phyloP scores from a whole-genome alignment of 2,888 invertebrate species.

The Nephrotoma guestfalica region DNA sequence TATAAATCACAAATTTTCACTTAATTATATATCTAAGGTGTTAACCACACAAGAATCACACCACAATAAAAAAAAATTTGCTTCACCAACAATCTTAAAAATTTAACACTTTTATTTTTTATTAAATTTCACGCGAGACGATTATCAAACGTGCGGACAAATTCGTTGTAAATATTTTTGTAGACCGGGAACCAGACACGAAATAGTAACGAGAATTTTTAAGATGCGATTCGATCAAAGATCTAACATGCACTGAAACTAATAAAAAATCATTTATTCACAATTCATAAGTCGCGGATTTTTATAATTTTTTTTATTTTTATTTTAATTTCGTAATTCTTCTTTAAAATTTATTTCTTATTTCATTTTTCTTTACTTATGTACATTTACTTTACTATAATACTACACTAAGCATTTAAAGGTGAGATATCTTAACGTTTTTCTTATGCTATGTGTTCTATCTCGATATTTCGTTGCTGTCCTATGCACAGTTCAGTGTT shows the following conservation, averaged over 20 bases:
- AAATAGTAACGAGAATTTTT: not conserved
- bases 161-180: not conserved
- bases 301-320: not conserved
- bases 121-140: no score
- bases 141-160: not conserved
- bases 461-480: not conserved
- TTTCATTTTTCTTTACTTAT: not conserved
- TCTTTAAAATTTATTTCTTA: not conserved
- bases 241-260: not conserved
- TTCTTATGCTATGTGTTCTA: not conserved
- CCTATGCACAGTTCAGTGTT: not conserved
- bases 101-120: no score
- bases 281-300: not conserved
- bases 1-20: not conserved
- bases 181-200: not conserved
- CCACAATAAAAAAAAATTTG: no score
- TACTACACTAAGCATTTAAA: not conserved
- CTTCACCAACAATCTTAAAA: no score
- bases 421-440: not conserved
- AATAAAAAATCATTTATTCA: not conserved
- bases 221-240: not conserved
- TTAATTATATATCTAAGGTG: not conserved
- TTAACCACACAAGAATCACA: no score
- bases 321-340: not conserved
- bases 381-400: not conserved